Base-by-base conservation (phyloP, 2,113 vertebrate genomes). In the Globicephala melas region DNA sequence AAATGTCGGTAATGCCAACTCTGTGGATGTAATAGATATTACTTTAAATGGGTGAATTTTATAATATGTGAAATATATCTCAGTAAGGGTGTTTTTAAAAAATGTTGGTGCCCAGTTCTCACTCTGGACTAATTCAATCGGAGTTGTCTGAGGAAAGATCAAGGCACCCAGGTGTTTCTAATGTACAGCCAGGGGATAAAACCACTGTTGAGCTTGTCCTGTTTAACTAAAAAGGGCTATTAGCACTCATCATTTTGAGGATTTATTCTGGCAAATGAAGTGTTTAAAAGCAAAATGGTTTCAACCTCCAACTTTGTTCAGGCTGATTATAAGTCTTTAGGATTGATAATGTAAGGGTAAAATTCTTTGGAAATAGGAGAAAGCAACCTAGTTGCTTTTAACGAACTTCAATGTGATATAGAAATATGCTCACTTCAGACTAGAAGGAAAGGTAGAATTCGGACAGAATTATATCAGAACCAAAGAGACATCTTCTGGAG, bases 291-390 rank as follows among this genome's bases (percentile, higher is more conserved):
- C 28, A 80, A 60, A 94, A 44, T 44, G 2, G 4, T 79, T 91
- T 92, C 58, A 60, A 63, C 60, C 23, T 81, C 44, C 50, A 79
- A 55, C n/a, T 89, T 82, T 23, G 5, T 95, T 93, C 33, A 65
- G 36, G 25, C 79, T 80, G 65, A 74, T 73, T 92, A 17, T n/a
- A 80, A 93, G 5, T 77, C 26, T 95, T 94, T 17, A 80, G 73
- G 85, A 71, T 65, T 86, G 68, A 89, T 26, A 5, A 47, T 47
- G 5, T 58, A 77, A 74, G 9, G 7, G 41, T n/a, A 73, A 85
- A 92, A 79, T 73, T 82, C 33, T 92, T 76, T 90, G 44, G 47
- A 93, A 96, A 68, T 92, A 83, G 83, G 6, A 21, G 44, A 86
- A 94, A 73, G 28, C 23, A 82, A 70, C 10, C 1, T 77, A 33